Evolutionary conservation across 2,797 vertebrate genomes (phyloP).

Genomic region (Ambastaia sidthimunki): DNA sequence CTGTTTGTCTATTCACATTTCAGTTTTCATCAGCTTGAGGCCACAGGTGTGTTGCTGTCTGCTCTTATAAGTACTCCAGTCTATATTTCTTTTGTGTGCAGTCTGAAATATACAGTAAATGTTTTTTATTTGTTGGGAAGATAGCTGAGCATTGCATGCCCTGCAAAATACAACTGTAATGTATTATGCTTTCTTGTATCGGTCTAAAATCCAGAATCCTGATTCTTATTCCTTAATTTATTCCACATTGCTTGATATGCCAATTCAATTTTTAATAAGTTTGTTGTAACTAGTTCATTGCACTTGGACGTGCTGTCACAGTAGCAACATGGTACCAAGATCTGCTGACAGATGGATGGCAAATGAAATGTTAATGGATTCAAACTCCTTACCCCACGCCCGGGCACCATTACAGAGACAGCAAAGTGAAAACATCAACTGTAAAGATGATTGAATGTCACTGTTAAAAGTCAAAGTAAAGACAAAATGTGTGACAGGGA

Average conservation of each 20-base stretch:
- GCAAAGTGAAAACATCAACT: constrained; percentile 48
- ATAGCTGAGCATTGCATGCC: not conserved
- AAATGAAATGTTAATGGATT: constrained; percentile 63
- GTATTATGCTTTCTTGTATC: not conserved
- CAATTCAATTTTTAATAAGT: not conserved
- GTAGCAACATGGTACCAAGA: constrained; percentile 39
- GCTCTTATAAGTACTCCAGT: not conserved
- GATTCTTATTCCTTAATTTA: not conserved
- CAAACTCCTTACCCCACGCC: constrained; percentile 43
- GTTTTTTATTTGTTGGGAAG: not conserved
- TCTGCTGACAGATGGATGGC: constrained; percentile 52
- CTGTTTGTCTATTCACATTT: constrained; percentile 15
- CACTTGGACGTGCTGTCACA: constrained; percentile 16
- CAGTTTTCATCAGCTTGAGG: constrained; percentile 15
- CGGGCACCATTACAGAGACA: constrained; percentile 45
- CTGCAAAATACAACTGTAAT: not conserved
- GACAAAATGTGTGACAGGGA: not conserved
- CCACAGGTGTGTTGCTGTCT: constrained; percentile 1
- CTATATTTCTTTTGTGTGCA: constrained; percentile 12
- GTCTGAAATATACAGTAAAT: not conserved
- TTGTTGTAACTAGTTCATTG: constrained; percentile 31
- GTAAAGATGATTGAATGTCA: constrained; percentile 50
- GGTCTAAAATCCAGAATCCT: not conserved
- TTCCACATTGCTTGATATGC: not conserved
- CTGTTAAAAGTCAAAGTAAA: constrained; percentile 33